Evolutionary conservation across 1,140 invertebrate species (phyloP).

Genomic region (Bactericera cockerelli): DNA sequence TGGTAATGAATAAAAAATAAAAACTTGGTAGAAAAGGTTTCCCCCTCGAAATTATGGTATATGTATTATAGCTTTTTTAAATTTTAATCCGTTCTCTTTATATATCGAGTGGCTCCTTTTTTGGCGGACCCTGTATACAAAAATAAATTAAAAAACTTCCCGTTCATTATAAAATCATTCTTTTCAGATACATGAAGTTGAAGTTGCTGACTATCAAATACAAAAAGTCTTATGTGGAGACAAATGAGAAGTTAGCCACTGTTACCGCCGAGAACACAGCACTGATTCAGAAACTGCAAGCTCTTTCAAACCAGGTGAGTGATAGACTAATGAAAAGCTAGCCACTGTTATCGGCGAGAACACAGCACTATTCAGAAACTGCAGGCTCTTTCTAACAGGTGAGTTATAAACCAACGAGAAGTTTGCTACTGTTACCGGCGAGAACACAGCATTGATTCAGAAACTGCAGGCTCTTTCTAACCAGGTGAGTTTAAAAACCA

Average conservation of each 20-base stretch:
- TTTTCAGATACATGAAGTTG: constrained; percentile 27
- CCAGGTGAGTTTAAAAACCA: too few species aligned
- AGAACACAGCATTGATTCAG: background rate
- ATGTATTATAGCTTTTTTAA: too few species aligned
- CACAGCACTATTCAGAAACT: background rate
- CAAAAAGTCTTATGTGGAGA: constrained; percentile 18
- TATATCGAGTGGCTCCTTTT: too few species aligned
- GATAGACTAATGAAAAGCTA: background rate
- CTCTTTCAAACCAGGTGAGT: background rate
- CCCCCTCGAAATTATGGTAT: too few species aligned
- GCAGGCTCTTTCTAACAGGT: background rate
- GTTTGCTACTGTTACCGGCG: background rate
- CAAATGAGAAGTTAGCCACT: background rate
- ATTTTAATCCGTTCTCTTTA: constrained; percentile 9
- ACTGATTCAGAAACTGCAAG: background rate
- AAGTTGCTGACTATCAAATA: constrained; percentile 35
- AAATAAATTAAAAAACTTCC: too few species aligned
- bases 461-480: background rate
- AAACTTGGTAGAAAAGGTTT: too few species aligned
- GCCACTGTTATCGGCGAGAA: background rate
- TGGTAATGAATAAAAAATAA: too few species aligned
- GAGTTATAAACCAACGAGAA: background rate
- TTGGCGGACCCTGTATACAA: too few species aligned
- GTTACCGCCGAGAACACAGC: background rate
- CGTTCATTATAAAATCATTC: too few species aligned